Base-by-base conservation (phyloP, 23 tunicate genomes). In the Styela clava region DNA sequence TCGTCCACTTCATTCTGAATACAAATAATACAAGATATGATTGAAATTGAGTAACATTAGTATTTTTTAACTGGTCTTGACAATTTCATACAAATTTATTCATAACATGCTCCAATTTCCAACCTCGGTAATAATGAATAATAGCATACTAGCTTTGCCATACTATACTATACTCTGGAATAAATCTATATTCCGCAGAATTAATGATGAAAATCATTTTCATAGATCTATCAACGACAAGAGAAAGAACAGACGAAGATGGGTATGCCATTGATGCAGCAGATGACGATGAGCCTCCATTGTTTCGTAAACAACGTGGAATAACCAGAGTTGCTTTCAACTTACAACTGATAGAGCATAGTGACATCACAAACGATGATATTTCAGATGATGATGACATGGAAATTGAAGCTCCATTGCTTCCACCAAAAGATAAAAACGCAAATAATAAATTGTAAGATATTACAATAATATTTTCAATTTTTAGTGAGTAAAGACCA, bases 251-350 rank as follows among this genome's bases (percentile, higher is more conserved):
- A 31, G 88, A 82, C 61, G 82, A 37, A 5, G 89, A 85, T 21
- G 79, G 77, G 24, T 91, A 91, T 80, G 97, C 97, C 18, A 91
- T 85, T 51, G 97, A 91, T 85, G 97, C 97, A 1, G 97, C 97
- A 23, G 97, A 91, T 36, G 97, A 91, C 67, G 97, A 83, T 78
- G 91, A 87, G 62, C 86, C 84, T 21, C 86, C 81, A 69, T 74
- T 79, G 24, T 91, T 86, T 62, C 85, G 79, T 27, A 82, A 85
- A 32, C 84, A 83, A 63, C 91, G 91, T 34, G 97, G 97, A 0
- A 73, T 82, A 35, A 87, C 91, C 1, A 81, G 85, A 36, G 97
- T 91, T 34, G 88, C 85, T 35, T 91, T 91, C 61, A 74, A 91
- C 69, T 61, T 91, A 33, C 85, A 83, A 34, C 87, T 91, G 52